Base-by-base conservation (phyloP, 2,113 vertebrate genomes). In the Xenopus laevis region DNA sequence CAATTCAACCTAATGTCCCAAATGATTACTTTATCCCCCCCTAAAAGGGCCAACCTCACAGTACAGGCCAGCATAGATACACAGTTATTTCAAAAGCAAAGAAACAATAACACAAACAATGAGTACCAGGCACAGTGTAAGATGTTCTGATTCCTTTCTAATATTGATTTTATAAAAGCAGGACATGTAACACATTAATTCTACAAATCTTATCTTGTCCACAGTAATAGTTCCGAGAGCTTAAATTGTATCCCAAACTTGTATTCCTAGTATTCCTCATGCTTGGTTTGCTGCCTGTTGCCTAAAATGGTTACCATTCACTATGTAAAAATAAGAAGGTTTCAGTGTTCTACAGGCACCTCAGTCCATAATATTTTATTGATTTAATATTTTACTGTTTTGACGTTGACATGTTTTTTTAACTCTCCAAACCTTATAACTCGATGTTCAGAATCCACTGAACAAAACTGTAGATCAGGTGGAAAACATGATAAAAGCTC, bases 401-500 rank as follows among this genome's bases (percentile, higher is more conserved):
- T 16, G 13, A 17, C 65, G 81, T 81, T 84, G 74, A 83, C 78
- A 82, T 80, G 78, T 55, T 64, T 27, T 78, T 86, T 71, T 85
- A 82, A 84, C 40, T 74, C 67, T 86, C 85, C 78, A 79, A 86
- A 67, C 78, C 23, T 78, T 81, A 81, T 55, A 82, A 71, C 20
- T 50, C 61, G 80, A 83, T 83, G 74, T 84, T 87, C 84, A 82
- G 83, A 84, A 85, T 71, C 71, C 77, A 59, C 68, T 79, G 82
- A 78, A 84, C 68, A 84, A 85, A 86, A 81, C 59, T 80, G 78
- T 71, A 79, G 86, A 63, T 62, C 79, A 83, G 82, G 83, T 79
- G 79, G 87, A 86, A 91, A 88, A 88, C 57, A 68, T 74, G 78
- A 87, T 88, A 85, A 90, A 86, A 89, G 82, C 82, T 80, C 78